Evolutionary conservation across 2,113 vertebrate genomes (phyloP).

Genomic region (Prunella himalayana): DNA sequence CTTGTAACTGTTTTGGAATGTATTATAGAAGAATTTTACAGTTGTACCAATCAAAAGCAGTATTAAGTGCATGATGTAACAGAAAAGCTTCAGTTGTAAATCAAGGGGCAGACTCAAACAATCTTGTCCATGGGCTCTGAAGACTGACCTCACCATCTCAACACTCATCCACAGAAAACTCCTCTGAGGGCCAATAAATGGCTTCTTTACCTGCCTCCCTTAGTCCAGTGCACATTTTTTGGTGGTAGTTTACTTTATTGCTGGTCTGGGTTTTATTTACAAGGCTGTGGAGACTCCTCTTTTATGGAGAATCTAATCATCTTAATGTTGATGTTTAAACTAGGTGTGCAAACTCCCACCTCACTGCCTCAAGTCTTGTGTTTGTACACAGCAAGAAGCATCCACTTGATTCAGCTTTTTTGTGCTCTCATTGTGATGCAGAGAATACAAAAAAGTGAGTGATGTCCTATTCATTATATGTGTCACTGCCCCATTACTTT

Average conservation of each 20-base stretch:
- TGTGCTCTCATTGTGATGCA: neutral
- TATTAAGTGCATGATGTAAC: neutral
- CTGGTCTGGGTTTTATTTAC: neutral
- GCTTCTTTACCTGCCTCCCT: neutral
- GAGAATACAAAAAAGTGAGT: neutral
- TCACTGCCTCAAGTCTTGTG: neutral
- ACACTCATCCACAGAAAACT: neutral
- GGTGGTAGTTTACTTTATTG: neutral
- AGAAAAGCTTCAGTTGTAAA: neutral
- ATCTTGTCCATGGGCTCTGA: neutral
- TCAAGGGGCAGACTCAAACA: neutral
- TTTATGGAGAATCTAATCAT: neutral
- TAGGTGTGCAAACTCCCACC: neutral
- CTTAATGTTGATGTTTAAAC: neutral
- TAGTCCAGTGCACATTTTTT: neutral
- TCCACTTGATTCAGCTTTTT: neutral
- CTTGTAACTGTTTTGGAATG: neutral
- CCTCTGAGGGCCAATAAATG: neutral
- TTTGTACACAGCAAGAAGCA: neutral
- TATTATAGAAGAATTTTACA: neutral
- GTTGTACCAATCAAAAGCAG: neutral
- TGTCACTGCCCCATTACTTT: constrained; percentile 3
- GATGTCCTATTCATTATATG: neutral
- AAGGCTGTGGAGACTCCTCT: neutral
- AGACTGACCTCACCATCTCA: neutral